Evolutionary conservation across 1,140 invertebrate species (phyloP).

Genomic region (Sitobion miscanthi): DNA sequence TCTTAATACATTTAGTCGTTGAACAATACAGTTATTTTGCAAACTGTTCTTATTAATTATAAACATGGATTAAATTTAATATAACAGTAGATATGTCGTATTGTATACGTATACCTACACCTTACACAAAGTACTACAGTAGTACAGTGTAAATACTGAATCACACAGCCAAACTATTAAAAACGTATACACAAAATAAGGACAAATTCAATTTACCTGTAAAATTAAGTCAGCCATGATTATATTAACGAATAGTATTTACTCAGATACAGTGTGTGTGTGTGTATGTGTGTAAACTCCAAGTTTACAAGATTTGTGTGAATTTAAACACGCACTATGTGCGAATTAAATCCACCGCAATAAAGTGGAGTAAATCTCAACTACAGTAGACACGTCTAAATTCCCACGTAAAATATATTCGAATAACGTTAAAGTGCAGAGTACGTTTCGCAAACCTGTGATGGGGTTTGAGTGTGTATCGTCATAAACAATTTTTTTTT

Average conservation of each 20-base stretch:
- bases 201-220: background rate
- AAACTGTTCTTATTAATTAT: background rate
- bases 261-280: background rate
- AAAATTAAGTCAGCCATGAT: background rate
- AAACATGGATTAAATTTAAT: background rate
- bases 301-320: background rate
- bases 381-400: background rate
- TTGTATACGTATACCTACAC: background rate
- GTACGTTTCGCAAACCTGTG: background rate
- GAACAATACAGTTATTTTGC: background rate
- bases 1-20: background rate
- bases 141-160: background rate
- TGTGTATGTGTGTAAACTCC: background rate
- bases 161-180: background rate
- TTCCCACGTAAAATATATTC: background rate
- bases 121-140: background rate
- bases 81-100: background rate
- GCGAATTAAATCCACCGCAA: background rate
- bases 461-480: background rate
- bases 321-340: background rate
- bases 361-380: background rate
- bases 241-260: background rate
- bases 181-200: background rate
- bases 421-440: background rate
- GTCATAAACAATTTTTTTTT: background rate